Percentiles rank a stretch among this genome's conserved stretches.
These are phyloP conservation scores for Harlomillsia oculata DNA, from an alignment of 1,140 invertebrate species.

Conservation along the genomic window DNA sequence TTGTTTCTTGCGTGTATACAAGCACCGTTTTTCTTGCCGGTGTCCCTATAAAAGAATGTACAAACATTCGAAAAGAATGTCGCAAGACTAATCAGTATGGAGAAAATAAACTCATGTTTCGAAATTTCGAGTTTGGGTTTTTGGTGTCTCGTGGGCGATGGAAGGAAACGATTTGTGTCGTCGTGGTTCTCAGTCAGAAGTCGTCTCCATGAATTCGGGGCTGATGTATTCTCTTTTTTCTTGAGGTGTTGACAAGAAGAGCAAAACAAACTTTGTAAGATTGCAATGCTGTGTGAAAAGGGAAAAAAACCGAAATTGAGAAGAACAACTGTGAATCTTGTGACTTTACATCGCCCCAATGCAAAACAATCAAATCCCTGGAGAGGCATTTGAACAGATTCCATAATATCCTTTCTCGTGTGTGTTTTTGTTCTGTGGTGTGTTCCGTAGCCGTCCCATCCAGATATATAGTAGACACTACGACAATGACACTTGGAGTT, in stretches of 20 bases:
- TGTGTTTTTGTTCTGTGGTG: no score
- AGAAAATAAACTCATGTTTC: no score
- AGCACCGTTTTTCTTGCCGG: not conserved
- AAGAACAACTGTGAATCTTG: not conserved
- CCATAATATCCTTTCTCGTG: no score
- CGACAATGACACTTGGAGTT: not conserved
- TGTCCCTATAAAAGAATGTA: not conserved
- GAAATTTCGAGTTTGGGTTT: no score
- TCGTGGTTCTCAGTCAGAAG: not conserved
- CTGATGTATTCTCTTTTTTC: no score
- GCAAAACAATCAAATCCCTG: constrained; percentile 8
- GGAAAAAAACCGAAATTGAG: not conserved
- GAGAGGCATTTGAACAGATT: no score
- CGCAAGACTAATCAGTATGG: no score
- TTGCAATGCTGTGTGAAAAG: not conserved
- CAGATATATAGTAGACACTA: no score
- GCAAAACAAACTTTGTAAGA: not conserved
- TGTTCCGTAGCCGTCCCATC: no score
- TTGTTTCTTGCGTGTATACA: not conserved
- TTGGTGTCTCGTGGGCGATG: no score
- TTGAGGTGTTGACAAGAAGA: not conserved
- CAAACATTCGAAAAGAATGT: no score
- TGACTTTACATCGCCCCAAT: not conserved
- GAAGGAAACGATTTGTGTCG: no score
- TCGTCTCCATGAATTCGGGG: constrained; percentile 3